Base-by-base conservation (phyloP, 2,113 vertebrate genomes). In the Clupea harengus region DNA sequence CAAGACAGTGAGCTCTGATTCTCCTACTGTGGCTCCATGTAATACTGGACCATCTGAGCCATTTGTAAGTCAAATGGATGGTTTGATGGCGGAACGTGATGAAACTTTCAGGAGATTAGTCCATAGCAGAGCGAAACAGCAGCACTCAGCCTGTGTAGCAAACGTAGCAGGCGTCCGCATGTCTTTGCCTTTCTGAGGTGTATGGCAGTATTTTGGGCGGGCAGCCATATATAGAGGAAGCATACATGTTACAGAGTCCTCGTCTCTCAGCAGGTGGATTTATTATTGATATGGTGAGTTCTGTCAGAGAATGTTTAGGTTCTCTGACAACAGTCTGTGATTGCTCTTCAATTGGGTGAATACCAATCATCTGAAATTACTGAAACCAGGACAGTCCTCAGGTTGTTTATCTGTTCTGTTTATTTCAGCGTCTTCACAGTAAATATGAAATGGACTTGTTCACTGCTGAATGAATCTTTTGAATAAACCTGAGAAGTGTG, bases 41-140 rank as follows among this genome's bases (percentile, higher is more conserved):
- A 39, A 39, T 78, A 15, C 15, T 78, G 28, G 13, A 78, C 72
- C 72, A 39, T 78, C 28, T 78, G 72, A 17, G 32, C 72, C 28
- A 39, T 78, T 78, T 78, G 28, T 78, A 78, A 78, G 25, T 49
- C 44, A 81, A 81, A 81, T 81, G 81, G 81, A 49, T 9, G n/a
- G 45, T 45, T 45, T 80, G 54, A 60, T 60, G 54, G 54, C 54
- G 54, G 54, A 60, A 11, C 11, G 10, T 13, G 28, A 39, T 78
- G 72, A 78, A 78, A 17, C 28, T 78, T 78, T 78, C 32, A 78
- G 64, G 64, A 67, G 72, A 78, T 78, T 32, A 39, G 28, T 6
- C 15, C 72, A 18, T 4, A 78, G 32, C 28, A 39, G 32, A 39
- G 5, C 28, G 13, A 32, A 60, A 60, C 54, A 60, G 54, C 54